Evolutionary conservation across 53 echinoderm and acorn worm species (phyloP).

Genomic region (Crossaster papposus): DNA sequence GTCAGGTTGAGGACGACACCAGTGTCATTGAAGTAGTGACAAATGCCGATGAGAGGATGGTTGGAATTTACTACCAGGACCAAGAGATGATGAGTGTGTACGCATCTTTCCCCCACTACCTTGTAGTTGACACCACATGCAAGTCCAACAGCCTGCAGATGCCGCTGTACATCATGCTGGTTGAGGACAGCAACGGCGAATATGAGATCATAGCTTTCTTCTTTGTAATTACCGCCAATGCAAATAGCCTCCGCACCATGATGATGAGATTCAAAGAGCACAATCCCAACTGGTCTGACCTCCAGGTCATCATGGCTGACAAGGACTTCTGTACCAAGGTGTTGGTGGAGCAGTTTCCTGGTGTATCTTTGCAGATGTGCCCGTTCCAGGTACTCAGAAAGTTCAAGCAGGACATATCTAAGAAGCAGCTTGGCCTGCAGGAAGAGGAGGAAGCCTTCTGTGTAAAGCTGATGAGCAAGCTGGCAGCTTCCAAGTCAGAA

Average conservation of each 20-base stretch:
- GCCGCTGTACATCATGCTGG: constrained; percentile 67
- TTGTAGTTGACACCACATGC: constrained; percentile 69
- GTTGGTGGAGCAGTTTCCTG: constrained; percentile 10
- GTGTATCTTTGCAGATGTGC: constrained; percentile 61
- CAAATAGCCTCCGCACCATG: constrained; percentile 45
- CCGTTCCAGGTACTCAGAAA: constrained; percentile 59
- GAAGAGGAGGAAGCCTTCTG: constrained; percentile 1
- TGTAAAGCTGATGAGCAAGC: constrained; percentile 7
- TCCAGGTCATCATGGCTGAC: constrained; percentile 60
- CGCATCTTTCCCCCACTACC: constrained; percentile 61
- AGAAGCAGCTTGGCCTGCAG: constrained; percentile 41
- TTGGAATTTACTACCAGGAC: constrained; percentile 61
- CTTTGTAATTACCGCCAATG: not conserved
- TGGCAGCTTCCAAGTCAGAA: constrained; percentile 17
- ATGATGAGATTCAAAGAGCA: constrained; percentile 61
- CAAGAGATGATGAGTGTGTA: constrained; percentile 55
- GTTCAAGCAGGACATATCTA: constrained; percentile 52
- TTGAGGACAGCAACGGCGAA: constrained; percentile 70
- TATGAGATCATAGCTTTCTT: constrained; percentile 27
- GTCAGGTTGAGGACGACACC: not conserved
- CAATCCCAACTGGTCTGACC: constrained; percentile 54
- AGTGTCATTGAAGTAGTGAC: constrained; percentile 12
- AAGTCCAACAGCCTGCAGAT: constrained; percentile 59
- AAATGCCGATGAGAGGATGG: not conserved
- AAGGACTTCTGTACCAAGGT: constrained; percentile 58